Evolutionary conservation across 2,888 invertebrate species (phyloP), one percentile per base, ranked within the genome.

Genomic region (Odontomyia ornata): DNA sequence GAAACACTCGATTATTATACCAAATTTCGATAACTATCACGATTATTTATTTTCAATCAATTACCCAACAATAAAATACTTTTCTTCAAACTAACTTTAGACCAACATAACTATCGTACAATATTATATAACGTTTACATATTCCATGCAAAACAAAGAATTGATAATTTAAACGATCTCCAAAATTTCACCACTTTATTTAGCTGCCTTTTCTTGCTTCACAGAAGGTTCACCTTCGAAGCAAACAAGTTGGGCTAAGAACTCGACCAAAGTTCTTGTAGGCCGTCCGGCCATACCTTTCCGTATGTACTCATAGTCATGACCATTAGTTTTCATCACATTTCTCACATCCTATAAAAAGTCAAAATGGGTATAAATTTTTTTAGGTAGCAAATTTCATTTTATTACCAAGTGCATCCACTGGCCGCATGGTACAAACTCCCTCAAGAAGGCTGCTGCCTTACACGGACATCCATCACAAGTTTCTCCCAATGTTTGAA

Each of bases 261-360:
- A 90, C 83, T 93, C 92, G 4, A 93, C 90, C 15, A 94, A 82
- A 0, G 93, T 93, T 71, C 93, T 87, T 0, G 93, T 93, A 2
- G 93, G 93, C n/a, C 93, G 87, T n/a, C 93, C 93, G 43, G 92
- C 90, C 92, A 93, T 92, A 23, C 93, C 93, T 65, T 88, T 86
- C 0, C 88, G 85, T 52, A 93, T 84, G 81, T 93, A 93, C 0
- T 89, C 86, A 79, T 88, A 89, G 78, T 91, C 90, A 21, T 86
- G 85, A 47, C 92, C 93, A 80, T 90, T 89, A 67, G 92, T 91
- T 76, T 89, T 88, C 88, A 93, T 92, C 0, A 94, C 92, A 80
- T 93, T 93, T 80, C 92, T 92, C 0, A 93, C 94, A 84, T 95
- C 86, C 86, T 86, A 43, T 13, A 15, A 69, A 52, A 28, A 36